These are phyloP conservation scores for Sylvia borin DNA, from an alignment of 2,797 vertebrate species.

Conservation along the genomic window DNA sequence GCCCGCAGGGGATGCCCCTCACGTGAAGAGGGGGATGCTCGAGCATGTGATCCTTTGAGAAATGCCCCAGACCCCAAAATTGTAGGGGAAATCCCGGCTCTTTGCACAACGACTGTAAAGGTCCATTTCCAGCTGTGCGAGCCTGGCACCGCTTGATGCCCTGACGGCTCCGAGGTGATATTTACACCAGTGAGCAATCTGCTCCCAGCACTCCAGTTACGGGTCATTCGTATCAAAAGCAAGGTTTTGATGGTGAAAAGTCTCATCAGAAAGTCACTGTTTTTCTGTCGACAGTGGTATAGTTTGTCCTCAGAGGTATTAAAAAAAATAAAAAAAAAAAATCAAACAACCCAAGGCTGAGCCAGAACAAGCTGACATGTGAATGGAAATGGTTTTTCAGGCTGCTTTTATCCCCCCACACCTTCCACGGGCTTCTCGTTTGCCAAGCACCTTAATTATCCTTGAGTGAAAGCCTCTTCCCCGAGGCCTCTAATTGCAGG, in stretches of 20 bases:
- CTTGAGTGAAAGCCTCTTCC: constrained; percentile 31
- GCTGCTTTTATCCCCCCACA: background rate
- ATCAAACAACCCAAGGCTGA: background rate
- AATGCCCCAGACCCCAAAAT: background rate
- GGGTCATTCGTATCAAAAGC: background rate
- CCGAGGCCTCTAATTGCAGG: constrained; percentile 30
- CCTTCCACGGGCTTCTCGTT: background rate
- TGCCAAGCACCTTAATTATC: constrained; percentile 40
- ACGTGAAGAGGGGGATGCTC: background rate
- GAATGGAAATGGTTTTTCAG: background rate
- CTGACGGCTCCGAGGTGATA: accelerated
- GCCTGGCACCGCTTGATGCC: accelerated
- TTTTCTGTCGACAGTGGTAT: background rate
- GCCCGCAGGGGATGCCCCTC: accelerated
- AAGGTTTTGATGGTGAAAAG: background rate
- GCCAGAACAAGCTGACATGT: background rate
- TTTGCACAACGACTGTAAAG: background rate
- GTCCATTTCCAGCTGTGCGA: background rate
- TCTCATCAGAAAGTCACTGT: background rate
- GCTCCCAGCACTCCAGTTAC: accelerated
- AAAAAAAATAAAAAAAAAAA: too few species aligned
- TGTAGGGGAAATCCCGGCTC: accelerated
- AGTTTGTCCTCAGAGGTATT: background rate
- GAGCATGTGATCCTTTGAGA: accelerated
- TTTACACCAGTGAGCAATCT: accelerated